These are phyloP conservation scores for Clarias gariepinus DNA, from an alignment of 2,113 vertebrate species.

Conservation along the genomic window DNA sequence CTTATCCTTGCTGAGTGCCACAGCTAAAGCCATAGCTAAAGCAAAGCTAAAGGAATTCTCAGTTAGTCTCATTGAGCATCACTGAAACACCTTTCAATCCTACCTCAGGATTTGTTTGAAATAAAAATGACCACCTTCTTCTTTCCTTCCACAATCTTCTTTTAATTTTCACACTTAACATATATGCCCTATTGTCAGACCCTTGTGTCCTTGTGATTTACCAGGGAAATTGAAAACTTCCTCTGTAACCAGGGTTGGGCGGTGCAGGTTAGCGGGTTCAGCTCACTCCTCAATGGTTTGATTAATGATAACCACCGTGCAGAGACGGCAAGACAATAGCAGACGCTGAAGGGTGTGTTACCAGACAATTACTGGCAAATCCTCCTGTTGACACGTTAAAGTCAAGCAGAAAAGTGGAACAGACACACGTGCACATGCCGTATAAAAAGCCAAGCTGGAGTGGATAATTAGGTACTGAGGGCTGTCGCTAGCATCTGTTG, in stretches of 20 bases:
- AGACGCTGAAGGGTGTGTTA: conserved; percentile 60
- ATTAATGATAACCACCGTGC: conserved; percentile 70
- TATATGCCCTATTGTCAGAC: conserved; percentile 57
- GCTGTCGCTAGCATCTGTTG: conserved; percentile 75
- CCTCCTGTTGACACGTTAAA: conserved; percentile 47
- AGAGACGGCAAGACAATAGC: conserved; percentile 68
- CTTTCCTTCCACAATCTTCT: conserved; percentile 33
- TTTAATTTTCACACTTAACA: conserved; percentile 59
- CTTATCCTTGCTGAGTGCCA: background rate
- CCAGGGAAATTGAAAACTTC: conserved; percentile 68
- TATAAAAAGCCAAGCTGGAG: conserved; percentile 60
- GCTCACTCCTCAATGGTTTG: conserved; percentile 62
- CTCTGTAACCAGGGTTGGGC: conserved; percentile 62
- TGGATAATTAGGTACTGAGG: conserved; percentile 53
- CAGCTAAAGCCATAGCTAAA: background rate
- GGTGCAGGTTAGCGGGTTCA: conserved; percentile 65
- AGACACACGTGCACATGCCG: conserved; percentile 69
- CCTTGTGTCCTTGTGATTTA: conserved; percentile 61
- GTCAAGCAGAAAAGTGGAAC: conserved; percentile 66
- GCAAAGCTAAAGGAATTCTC: background rate
- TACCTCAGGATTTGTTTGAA: background rate
- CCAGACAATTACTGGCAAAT: conserved; percentile 53
- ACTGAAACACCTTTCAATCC: background rate
- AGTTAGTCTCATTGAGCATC: background rate
- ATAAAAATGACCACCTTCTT: background rate